phyloP scores from a whole-genome alignment of 2,888 invertebrate genomes.

The Cinara cedri region DNA sequence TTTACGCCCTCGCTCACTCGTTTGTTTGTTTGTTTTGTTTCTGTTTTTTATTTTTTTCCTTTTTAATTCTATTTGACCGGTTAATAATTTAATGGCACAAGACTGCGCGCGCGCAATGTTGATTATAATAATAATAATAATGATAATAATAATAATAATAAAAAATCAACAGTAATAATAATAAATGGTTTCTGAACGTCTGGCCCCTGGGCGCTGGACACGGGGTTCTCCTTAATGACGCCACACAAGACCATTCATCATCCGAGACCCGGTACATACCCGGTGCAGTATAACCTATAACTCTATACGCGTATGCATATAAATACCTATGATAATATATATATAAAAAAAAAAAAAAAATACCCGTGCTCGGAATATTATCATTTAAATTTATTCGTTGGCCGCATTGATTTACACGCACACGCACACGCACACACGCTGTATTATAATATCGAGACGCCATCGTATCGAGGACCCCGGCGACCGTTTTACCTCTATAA shows the following conservation, averaged over 20 bases:
- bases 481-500: conserved; percentile 8
- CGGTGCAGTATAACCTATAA: conserved; percentile 1
- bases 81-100: conserved; percentile 55
- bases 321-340: too few species aligned
- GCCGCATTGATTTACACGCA: conserved; percentile 33
- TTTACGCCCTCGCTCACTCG: conserved; percentile 50
- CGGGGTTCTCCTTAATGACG: conserved; percentile 48
- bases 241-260: conserved; percentile 54
- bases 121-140: conserved; percentile 49
- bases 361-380: conserved; percentile 31
- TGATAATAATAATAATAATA: conserved; percentile 39
- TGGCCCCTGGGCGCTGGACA: conserved; percentile 52
- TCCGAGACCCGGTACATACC: conserved; percentile 38
- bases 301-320: neutral
- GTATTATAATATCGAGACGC: neutral
- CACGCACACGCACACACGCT: neutral
- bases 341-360: too few species aligned
- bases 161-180: conserved; percentile 48
- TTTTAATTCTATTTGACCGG: conserved; percentile 37
- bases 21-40: conserved; percentile 44
- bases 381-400: conserved; percentile 49
- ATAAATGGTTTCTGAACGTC: conserved; percentile 53
- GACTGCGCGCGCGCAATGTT: conserved; percentile 37
- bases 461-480: neutral
- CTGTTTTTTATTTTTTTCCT: conserved; percentile 30